phyloP scores from a whole-genome alignment of 2,888 invertebrate species.

The Synergus gifuensis region DNA sequence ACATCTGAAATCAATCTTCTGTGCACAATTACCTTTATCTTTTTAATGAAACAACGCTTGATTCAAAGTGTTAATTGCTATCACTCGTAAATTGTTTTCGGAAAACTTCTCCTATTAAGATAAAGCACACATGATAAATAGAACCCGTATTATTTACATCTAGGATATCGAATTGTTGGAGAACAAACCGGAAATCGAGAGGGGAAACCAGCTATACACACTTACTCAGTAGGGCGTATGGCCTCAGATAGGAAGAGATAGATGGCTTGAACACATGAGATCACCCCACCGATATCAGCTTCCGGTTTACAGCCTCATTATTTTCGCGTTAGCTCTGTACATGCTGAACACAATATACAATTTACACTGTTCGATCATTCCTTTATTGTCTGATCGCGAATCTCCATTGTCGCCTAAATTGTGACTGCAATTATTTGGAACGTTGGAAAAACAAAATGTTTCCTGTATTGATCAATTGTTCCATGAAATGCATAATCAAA shows the following conservation, averaged over 20 bases:
- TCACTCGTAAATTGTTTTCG: slow-evolving; percentile 30
- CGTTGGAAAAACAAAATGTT: neutral
- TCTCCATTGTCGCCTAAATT: neutral
- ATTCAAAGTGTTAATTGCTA: slow-evolving; percentile 1
- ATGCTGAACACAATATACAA: slow-evolving; percentile 26
- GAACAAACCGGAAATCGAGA: slow-evolving; percentile 10
- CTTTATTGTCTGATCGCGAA: neutral
- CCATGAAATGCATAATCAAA: neutral
- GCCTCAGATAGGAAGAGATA: slow-evolving; percentile 57
- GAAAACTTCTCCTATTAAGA: slow-evolving; percentile 11
- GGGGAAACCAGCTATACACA: neutral
- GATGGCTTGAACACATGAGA: slow-evolving; percentile 54
- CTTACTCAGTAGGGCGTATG: slow-evolving; percentile 2
- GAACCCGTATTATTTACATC: slow-evolving; percentile 3
- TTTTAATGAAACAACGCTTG: neutral
- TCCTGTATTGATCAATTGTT: neutral
- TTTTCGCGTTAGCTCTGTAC: slow-evolving; percentile 60
- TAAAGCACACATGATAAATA: slow-evolving; percentile 7
- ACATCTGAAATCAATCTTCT: neutral
- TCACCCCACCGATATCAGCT: slow-evolving; percentile 59
- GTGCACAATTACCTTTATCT: neutral
- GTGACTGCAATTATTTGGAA: neutral
- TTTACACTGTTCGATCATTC: neutral
- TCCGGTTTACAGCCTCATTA: slow-evolving; percentile 64
- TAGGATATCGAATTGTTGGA: slow-evolving; percentile 27